These are phyloP conservation scores for Apodemia duryi DNA, from an alignment of 2,888 invertebrate species.

Conservation along the genomic window DNA sequence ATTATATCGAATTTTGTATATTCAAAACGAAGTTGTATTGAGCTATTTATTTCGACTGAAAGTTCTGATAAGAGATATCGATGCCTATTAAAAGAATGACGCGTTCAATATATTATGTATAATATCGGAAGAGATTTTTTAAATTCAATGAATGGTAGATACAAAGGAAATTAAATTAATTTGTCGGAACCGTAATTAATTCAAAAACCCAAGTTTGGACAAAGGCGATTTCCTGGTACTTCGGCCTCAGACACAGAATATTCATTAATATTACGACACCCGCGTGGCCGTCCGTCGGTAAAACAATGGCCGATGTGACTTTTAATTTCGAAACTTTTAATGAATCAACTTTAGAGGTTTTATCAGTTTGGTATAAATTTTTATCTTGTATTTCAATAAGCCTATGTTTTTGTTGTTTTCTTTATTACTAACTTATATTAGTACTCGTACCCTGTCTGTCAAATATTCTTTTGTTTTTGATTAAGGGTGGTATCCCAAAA, in stretches of 20 bases:
- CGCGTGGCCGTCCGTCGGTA: not conserved
- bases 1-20: no score
- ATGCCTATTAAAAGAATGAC: no score
- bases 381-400: not conserved
- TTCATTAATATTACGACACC: constrained; percentile 3
- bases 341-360: constrained; percentile 1
- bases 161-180: constrained; percentile 13
- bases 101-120: no score
- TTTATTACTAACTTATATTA: no score
- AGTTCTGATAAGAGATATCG: no score
- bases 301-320: not conserved
- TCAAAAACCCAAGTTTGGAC: constrained; percentile 4
- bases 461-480: no score
- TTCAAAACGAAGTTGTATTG: no score
- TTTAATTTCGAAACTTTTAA: constrained; percentile 7
- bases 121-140: not conserved
- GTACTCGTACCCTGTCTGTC: no score
- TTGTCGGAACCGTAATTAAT: constrained; percentile 1
- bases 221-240: constrained; percentile 3
- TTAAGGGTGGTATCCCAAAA: no score
- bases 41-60: no score
- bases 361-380: not conserved
- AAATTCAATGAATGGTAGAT: not conserved
- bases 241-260: not conserved
- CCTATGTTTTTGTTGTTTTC: not conserved